phyloP scores from a whole-genome alignment of 2,113 vertebrate species.

The Stigmatopora argus region DNA sequence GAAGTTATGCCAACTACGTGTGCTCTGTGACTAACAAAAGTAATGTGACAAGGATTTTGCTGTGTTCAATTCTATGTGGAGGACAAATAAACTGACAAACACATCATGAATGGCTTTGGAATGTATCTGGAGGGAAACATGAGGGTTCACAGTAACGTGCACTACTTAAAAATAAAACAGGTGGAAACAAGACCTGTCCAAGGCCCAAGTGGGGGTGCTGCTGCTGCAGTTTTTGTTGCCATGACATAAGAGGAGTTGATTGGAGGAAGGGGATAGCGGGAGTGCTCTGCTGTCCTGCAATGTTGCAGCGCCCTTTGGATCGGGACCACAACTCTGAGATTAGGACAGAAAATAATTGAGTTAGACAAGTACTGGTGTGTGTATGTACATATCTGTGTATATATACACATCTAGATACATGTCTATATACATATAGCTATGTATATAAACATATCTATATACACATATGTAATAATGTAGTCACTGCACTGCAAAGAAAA shows the following conservation, averaged over 20 bases:
- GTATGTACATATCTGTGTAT: too few species aligned
- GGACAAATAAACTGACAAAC: too few species aligned
- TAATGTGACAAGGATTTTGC: too few species aligned
- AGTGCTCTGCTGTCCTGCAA: slow-evolving; percentile 74
- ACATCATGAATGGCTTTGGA: not conserved
- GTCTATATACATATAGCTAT: too few species aligned
- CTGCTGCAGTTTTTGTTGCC: slow-evolving; percentile 78
- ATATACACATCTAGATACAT: too few species aligned
- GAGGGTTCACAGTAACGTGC: not conserved
- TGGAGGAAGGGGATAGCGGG: slow-evolving; percentile 72
- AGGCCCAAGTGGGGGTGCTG: slow-evolving; percentile 78
- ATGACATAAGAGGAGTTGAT: slow-evolving; percentile 70
- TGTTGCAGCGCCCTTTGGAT: slow-evolving; percentile 80
- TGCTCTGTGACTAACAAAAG: too few species aligned
- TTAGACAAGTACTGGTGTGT: not conserved
- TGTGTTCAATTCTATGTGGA: too few species aligned
- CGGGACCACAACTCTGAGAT: slow-evolving; percentile 79
- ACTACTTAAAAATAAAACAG: not conserved
- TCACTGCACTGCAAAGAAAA: not conserved
- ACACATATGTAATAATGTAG: not conserved
- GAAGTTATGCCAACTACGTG: too few species aligned
- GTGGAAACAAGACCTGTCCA: slow-evolving; percentile 77
- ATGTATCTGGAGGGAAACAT: too few species aligned
- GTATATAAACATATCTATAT: too few species aligned
- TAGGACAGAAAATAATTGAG: slow-evolving; percentile 16